Conservation (phyloP, 2,113 vertebrate species). For the Oncorhynchus mykiss region DNA sequence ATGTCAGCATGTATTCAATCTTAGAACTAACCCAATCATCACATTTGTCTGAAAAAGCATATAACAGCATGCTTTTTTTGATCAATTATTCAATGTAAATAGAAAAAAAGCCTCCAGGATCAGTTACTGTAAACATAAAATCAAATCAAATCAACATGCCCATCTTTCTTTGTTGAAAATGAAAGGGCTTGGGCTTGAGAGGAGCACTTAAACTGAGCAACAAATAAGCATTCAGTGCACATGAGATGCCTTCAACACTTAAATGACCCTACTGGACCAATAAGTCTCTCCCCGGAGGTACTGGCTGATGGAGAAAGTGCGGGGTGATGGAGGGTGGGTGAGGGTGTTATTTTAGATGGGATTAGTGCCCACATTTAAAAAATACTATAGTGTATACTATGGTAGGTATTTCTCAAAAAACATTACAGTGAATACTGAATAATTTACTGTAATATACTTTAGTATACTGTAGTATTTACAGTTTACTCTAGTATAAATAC, state of each 20-base stretch:
- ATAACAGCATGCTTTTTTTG: conserved; percentile 2
- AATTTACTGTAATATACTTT: no score
- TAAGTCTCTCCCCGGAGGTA: conserved; percentile 46
- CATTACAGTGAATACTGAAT: no score
- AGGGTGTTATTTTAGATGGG: conserved; percentile 27
- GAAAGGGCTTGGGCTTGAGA: conserved; percentile 55
- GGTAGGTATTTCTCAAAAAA: no score
- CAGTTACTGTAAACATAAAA: background rate
- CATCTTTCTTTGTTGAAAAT: conserved; percentile 39
- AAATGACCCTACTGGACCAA: conserved; percentile 33
- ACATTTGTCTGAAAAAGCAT: background rate
- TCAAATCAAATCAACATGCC: no score
- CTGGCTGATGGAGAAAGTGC: conserved; percentile 5
- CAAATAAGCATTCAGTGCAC: conserved; percentile 1
- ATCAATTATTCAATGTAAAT: conserved; percentile 24
- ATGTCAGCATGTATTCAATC: background rate
- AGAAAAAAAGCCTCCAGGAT: background rate
- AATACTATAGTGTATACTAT: no score
- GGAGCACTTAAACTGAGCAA: conserved; percentile 49
- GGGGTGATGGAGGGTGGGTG: conserved; percentile 22
- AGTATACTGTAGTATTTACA: no score
- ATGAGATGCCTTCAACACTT: conserved; percentile 25
- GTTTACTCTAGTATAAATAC: no score
- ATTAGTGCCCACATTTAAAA: conserved; percentile 22
- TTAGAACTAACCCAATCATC: background rate